Conservation (phyloP, 1,140 invertebrate genomes). For the Drosophila nigromelanica region DNA sequence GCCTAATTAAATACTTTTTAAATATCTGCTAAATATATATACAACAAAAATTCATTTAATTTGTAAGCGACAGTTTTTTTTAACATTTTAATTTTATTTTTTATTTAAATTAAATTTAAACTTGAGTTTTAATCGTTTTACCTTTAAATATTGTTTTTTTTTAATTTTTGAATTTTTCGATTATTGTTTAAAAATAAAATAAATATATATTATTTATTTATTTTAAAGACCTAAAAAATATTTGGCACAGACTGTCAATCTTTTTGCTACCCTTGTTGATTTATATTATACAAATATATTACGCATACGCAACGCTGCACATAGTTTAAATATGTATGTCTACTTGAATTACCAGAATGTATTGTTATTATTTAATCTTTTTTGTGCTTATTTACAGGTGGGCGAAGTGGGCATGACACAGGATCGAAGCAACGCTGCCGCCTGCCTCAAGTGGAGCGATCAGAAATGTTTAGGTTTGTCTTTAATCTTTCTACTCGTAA, state of each 20-base stretch:
- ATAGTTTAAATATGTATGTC: background rate
- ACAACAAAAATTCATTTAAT: too few relatives aligned
- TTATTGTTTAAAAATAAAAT: background rate
- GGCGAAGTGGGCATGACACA: conserved; percentile 65
- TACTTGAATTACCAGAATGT: background rate
- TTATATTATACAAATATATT: background rate
- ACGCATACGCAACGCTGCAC: conserved; percentile 5
- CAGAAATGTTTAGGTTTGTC: conserved; percentile 83
- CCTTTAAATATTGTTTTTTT: too few relatives aligned
- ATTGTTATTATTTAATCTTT: background rate
- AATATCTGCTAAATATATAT: too few relatives aligned
- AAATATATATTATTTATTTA: background rate
- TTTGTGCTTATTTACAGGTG: conserved; percentile 59
- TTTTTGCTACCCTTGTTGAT: background rate
- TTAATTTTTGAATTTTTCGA: too few relatives aligned
- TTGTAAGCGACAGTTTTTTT: too few relatives aligned
- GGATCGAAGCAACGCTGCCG: conserved; percentile 70
- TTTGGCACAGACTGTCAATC: background rate
- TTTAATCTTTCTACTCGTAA: conserved; percentile 71
- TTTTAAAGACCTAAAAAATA: too few relatives aligned
- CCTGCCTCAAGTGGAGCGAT: conserved; percentile 75
- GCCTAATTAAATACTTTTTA: too few relatives aligned
- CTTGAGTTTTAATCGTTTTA: background rate
- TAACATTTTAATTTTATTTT: too few relatives aligned
- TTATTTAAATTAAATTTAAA: too few relatives aligned